Percentiles rank a stretch among this genome's conserved stretches.
Conservation (phyloP, 2,888 invertebrate species). For the Fragum fragum region DNA sequence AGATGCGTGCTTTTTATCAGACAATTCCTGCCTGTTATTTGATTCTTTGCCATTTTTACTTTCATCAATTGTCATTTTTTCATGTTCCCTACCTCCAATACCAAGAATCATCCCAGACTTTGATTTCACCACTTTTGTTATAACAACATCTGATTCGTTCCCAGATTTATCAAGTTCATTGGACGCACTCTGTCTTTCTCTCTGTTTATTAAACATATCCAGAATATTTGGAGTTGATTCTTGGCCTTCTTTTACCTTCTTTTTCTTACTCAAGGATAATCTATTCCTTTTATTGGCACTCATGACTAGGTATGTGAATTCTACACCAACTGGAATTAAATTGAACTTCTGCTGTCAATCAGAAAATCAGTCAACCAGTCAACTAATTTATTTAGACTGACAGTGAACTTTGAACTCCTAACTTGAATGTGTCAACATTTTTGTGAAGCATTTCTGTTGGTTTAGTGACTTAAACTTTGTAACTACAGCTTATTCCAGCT, state of each 20-base stretch:
- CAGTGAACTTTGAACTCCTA: no score
- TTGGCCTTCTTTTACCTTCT: not conserved
- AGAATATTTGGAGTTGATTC: conserved; percentile 41
- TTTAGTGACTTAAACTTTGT: no score
- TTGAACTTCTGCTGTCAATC: no score
- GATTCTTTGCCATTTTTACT: not conserved
- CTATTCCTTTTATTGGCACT: conserved; percentile 41
- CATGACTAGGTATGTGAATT: conserved; percentile 32
- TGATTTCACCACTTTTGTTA: conserved; percentile 46
- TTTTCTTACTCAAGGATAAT: conserved; percentile 48
- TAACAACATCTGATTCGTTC: conserved; percentile 55
- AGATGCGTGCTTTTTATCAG: not conserved
- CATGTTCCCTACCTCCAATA: not conserved
- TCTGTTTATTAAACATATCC: conserved; percentile 56
- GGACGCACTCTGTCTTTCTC: conserved; percentile 7
- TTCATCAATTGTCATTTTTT: not conserved
- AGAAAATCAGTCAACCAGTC: no score
- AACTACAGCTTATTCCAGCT: no score
- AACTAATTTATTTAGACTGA: no score
- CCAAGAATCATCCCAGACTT: conserved; percentile 11
- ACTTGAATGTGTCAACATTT: no score
- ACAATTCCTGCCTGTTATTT: not conserved
- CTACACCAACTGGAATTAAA: no score
- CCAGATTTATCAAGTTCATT: conserved; percentile 17
- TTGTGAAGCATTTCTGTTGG: no score